These are phyloP conservation scores for Oryzias celebensis DNA, from an alignment of 2,113 vertebrate genomes.

Conservation along the genomic window DNA sequence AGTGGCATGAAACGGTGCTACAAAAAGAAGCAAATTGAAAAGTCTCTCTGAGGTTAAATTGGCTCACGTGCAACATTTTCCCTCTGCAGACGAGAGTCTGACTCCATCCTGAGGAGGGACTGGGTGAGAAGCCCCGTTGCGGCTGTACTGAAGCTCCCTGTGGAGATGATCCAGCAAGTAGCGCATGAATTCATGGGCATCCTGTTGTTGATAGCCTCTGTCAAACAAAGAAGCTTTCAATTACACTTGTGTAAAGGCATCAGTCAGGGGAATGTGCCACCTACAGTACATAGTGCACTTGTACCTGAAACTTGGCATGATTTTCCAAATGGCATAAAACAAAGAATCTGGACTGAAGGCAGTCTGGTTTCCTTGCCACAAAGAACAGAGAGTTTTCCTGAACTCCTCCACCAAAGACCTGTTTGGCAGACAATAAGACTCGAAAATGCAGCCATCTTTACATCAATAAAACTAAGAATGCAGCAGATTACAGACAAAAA, in stretches of 20 bases:
- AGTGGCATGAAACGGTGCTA: background rate
- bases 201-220: constrained; percentile 98
- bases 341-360: constrained; percentile 97
- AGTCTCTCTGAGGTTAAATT: background rate
- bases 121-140: constrained; percentile 83
- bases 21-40: background rate
- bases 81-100: constrained; percentile 76
- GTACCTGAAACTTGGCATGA: constrained; percentile 99
- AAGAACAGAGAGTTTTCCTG: constrained; percentile 94
- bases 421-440: constrained; percentile 40
- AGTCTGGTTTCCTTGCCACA: constrained; percentile 95
- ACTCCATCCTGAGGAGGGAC: constrained; percentile 80
- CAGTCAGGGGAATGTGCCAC: too few species aligned
- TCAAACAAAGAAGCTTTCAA: constrained; percentile 23
- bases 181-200: constrained; percentile 98
- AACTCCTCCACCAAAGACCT: constrained; percentile 98
- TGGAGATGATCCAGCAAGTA: constrained; percentile 98
- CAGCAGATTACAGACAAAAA: too few species aligned
- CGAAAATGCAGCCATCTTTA: too few species aligned
- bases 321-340: constrained; percentile 98
- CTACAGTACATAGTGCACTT: too few species aligned
- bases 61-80: constrained; percentile 91
- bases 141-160: constrained; percentile 90
- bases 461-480: too few species aligned
- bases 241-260: background rate